phyloP scores from a whole-genome alignment of 2,888 invertebrate genomes.

The Amphimallon solstitiale region DNA sequence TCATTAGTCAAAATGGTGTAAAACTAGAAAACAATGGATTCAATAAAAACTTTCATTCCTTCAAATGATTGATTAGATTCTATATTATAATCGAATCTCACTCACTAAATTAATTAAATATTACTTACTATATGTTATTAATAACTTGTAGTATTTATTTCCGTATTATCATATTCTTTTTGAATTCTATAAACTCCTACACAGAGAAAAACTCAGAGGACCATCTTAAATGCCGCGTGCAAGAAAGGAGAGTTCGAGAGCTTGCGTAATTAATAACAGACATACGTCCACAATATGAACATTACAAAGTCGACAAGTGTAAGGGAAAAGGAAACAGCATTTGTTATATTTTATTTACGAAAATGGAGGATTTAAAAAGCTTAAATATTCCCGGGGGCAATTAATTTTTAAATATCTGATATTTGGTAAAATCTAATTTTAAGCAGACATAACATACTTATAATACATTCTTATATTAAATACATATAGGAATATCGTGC shows the following conservation, averaged over 20 bases:
- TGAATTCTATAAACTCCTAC: slow-evolving; percentile 36
- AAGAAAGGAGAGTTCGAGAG: slow-evolving; percentile 34
- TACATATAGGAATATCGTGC: no score
- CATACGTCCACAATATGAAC: slow-evolving; percentile 1
- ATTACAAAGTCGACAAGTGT: not conserved
- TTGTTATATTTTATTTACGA: not conserved
- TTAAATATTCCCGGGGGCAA: slow-evolving; percentile 12
- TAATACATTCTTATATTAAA: no score
- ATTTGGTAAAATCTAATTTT: not conserved
- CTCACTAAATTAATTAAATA: slow-evolving; percentile 1
- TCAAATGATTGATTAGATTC: not conserved
- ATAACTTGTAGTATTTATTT: slow-evolving; percentile 31
- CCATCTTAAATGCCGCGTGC: slow-evolving; percentile 43
- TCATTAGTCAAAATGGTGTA: slow-evolving; percentile 45
- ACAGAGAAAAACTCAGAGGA: slow-evolving; percentile 26
- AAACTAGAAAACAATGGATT: slow-evolving; percentile 42
- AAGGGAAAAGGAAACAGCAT: not conserved
- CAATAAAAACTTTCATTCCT: slow-evolving; percentile 29
- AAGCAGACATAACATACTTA: no score
- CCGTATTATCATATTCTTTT: slow-evolving; percentile 39
- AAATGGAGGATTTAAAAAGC: slow-evolving; percentile 36
- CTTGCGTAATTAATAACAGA: slow-evolving; percentile 6
- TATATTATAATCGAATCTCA: slow-evolving; percentile 24
- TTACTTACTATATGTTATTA: slow-evolving; percentile 25
- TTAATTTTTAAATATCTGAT: not conserved